A percentile compares a stretch with the other conserved stretches of the same genome.
phyloP scores from a whole-genome alignment of 2,888 invertebrate genomes.

The Acholoe squamosa region DNA sequence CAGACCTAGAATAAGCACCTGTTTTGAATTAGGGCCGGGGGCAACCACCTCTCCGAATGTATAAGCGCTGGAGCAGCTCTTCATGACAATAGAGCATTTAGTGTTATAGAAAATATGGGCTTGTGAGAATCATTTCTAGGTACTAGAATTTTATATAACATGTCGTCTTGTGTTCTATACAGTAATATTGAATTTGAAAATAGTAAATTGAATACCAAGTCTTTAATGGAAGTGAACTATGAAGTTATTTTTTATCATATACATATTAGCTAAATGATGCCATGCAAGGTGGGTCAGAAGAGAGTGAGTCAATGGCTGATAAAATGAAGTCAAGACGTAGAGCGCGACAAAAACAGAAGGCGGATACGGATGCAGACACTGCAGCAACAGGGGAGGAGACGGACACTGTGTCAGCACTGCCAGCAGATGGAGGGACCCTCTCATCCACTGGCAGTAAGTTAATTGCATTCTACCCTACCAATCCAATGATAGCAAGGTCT shows the following conservation, averaged over 20 bases:
- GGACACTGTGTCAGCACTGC: constrained; percentile 2
- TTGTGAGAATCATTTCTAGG: neutral
- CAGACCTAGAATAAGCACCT: no score
- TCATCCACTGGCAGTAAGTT: neutral
- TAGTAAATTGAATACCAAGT: neutral
- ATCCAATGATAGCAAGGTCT: no score
- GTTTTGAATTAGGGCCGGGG: no score
- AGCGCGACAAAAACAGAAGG: neutral
- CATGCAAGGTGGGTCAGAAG: constrained; percentile 5
- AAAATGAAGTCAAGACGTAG: neutral
- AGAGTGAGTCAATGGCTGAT: constrained; percentile 27
- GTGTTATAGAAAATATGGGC: neutral
- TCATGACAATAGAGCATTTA: neutral
- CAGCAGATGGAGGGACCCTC: neutral
- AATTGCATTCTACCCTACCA: no score
- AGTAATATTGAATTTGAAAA: neutral
- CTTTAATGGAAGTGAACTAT: neutral
- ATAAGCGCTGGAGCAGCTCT: no score
- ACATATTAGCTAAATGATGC: constrained; percentile 6
- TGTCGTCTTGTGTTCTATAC: neutral
- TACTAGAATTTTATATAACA: neutral
- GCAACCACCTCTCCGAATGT: no score
- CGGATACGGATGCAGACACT: neutral
- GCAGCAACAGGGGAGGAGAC: constrained; percentile 12
- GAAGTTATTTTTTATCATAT: neutral